Evolutionary conservation across 2,113 vertebrate genomes (phyloP).

Genomic region (Dinomys branickii): DNA sequence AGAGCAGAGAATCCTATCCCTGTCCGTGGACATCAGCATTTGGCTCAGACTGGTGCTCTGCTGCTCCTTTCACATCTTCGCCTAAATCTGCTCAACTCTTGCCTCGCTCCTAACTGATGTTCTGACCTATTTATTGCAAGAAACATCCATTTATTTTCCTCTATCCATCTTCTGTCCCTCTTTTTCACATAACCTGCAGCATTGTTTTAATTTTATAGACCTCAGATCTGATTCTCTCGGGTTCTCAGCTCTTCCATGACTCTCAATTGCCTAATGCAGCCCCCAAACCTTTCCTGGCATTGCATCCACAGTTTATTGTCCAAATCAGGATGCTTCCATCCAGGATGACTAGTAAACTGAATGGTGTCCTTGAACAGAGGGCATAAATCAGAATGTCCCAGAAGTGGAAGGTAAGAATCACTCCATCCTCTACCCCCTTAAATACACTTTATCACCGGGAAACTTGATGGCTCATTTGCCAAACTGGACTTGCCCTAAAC

Average conservation of each 20-base stretch:
- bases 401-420: background rate
- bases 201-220: background rate
- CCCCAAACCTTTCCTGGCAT: background rate
- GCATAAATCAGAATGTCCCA: background rate
- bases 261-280: background rate
- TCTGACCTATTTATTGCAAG: background rate
- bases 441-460: background rate
- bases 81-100: background rate
- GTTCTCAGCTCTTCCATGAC: background rate
- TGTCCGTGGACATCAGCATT: too few species aligned
- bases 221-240: background rate
- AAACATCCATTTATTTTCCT: background rate
- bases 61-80: background rate
- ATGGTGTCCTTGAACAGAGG: background rate
- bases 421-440: background rate
- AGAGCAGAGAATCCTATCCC: background rate
- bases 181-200: too few species aligned
- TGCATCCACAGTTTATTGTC: background rate
- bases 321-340: background rate
- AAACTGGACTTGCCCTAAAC: background rate
- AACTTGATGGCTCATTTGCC: rapidly evolving
- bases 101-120: background rate
- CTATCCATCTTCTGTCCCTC: background rate
- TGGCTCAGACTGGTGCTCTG: background rate
- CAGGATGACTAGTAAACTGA: background rate